Conservation (phyloP, 2,113 vertebrate genomes). For the Sigmodon hispidus region DNA sequence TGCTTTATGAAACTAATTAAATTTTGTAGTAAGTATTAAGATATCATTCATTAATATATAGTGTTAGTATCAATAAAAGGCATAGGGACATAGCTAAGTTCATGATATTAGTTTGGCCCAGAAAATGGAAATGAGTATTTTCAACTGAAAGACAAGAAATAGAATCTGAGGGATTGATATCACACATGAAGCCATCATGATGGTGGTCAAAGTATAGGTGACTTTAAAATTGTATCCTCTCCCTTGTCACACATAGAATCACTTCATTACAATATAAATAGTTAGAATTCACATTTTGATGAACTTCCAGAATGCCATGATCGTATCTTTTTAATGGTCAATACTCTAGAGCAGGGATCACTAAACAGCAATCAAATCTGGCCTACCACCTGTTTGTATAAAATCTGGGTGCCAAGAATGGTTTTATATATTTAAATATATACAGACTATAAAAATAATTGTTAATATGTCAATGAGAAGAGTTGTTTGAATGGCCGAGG, state of each 20-base stretch:
- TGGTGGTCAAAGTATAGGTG: not conserved
- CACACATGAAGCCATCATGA: not conserved
- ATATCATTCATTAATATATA: not conserved
- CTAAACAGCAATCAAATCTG: not conserved
- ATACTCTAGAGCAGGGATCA: not conserved
- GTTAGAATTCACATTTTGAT: not conserved
- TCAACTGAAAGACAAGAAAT: not conserved
- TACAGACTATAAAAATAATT: slow-evolving; percentile 6
- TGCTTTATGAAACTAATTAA: not conserved
- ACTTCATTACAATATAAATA: not conserved
- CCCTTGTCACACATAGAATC: not conserved
- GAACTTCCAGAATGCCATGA: not conserved
- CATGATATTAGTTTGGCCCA: not conserved
- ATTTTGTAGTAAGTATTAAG: not conserved
- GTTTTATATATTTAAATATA: slow-evolving; percentile 61
- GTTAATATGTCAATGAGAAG: slow-evolving; percentile 8
- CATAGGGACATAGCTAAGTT: not conserved
- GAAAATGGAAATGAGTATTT: slow-evolving; percentile 28
- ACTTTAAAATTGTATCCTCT: not conserved
- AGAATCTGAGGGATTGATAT: not conserved
- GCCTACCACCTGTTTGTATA: slow-evolving; percentile 5
- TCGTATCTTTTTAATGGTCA: slow-evolving; percentile 12
- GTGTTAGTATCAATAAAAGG: not conserved
- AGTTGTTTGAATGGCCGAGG: not conserved
- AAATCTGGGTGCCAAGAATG: slow-evolving; percentile 2